Evolutionary conservation across 2,113 vertebrate species (phyloP).

Genomic region (Coregonus clupeaformis): DNA sequence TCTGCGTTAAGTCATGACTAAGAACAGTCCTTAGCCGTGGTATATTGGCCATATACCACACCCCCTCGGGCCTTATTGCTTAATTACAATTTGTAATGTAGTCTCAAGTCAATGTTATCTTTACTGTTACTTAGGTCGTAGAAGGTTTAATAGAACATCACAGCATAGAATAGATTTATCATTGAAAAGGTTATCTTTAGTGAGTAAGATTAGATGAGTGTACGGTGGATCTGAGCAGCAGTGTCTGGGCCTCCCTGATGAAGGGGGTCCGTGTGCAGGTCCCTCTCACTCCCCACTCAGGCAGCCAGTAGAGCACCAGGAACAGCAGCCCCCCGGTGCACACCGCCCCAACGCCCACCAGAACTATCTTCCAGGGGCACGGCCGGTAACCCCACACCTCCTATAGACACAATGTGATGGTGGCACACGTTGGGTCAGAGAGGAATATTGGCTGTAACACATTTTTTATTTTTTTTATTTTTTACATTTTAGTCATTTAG

Average conservation of each 20-base stretch:
- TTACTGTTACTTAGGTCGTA: too few species aligned
- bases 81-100: too few species aligned
- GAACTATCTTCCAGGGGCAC: constrained; percentile 82
- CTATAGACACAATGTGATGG: constrained; percentile 56
- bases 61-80: too few species aligned
- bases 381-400: constrained; percentile 85
- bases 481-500: too few species aligned
- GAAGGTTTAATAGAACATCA: too few species aligned
- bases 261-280: constrained; percentile 74
- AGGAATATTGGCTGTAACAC: background rate
- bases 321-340: constrained; percentile 89
- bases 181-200: too few species aligned
- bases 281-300: constrained; percentile 87
- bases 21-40: too few species aligned
- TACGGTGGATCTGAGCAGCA: constrained; percentile 89
- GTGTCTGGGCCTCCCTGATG: constrained; percentile 79
- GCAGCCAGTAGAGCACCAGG: constrained; percentile 94
- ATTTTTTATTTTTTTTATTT: too few species aligned
- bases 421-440: background rate
- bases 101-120: too few species aligned
- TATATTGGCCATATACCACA: too few species aligned
- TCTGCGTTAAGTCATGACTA: too few species aligned
- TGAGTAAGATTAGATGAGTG: background rate
- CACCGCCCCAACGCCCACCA: constrained; percentile 80
- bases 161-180: too few species aligned